Evolutionary conservation across 2,797 vertebrate genomes (phyloP), one percentile per base, ranked within the genome.

Genomic region (Hirundo rustica): DNA sequence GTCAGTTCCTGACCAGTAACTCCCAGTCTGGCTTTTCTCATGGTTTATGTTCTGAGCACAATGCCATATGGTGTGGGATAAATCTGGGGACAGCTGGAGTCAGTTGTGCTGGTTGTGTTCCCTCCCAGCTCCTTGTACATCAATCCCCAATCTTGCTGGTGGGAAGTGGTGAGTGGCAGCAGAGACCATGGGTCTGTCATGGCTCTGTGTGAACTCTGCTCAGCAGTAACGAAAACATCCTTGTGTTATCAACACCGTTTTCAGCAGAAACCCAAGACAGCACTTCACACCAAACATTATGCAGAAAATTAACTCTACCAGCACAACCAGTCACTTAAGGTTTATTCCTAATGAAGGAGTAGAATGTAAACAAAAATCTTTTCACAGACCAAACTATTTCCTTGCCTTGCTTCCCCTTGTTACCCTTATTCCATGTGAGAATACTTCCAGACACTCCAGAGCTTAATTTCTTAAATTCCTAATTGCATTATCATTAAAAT

Each of bases 381-480:
- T 60, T 50, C 51, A 61, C 21, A 57, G 22, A 70, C 7, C 8
- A 67, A 83, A 85, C 3, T 42, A 8, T 66, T 73, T 91, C 80
- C n/a, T 74, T 84, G 7, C 8, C 10, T 77, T 81, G 13, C 6
- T 87, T 89, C 10, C 5, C 2, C 8, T 77, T 53, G 5, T 5
- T 57, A 5, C 4, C 3, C 11, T 85, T 51, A 48, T 0, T 1
- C 10, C 16, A 65, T 13, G 12, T 2, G 18, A 82, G 5, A 32
- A 8, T 75, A 88, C 82, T 85, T 75, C 40, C 72, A 82, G 44
- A 53, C 20, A 30, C 16, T 51, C 34, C 32, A 74, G 22, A 64
- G 15, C 15, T 64, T 73, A 67, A n/a, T 44, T 16, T 75, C 81
- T 86, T 80, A 47, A 87, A 91, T 89, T 75, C 55, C 84, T 62